Evolutionary conservation across 2,888 invertebrate genomes (phyloP).

Genomic region (Molanna angustata): DNA sequence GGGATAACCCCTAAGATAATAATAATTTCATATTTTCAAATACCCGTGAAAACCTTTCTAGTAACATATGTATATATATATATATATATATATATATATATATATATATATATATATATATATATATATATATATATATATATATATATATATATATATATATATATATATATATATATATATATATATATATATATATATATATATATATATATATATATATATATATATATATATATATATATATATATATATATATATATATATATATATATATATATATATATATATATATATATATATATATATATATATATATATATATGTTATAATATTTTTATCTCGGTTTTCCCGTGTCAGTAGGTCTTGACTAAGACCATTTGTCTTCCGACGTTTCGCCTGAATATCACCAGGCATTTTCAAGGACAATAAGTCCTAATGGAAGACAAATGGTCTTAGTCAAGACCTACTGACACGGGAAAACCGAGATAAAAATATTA

Average conservation of each 20-base stretch:
- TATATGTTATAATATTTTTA: too few species aligned
- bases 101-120: not conserved
- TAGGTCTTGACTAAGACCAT: too few species aligned
- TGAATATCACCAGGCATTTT: too few species aligned
- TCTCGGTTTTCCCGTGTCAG: too few species aligned
- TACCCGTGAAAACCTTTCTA: too few species aligned
- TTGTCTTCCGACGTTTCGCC: too few species aligned
- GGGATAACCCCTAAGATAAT: too few species aligned
- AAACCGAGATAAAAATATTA: too few species aligned
- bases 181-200: slow-evolving; percentile 2
- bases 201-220: slow-evolving; percentile 7
- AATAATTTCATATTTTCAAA: too few species aligned
- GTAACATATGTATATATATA: too few species aligned
- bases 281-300: slow-evolving; percentile 7
- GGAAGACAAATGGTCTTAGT: not conserved
- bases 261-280: slow-evolving; percentile 4
- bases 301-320: slow-evolving; percentile 7
- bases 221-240: slow-evolving; percentile 7
- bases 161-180: not conserved
- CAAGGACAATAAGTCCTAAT: not conserved
- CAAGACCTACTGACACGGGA: too few species aligned
- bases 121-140: not conserved
- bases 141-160: not conserved
- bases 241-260: slow-evolving; percentile 7
- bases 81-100: too few species aligned